phyloP scores from a whole-genome alignment of 2,113 vertebrate genomes.

The Gulo gulo region DNA sequence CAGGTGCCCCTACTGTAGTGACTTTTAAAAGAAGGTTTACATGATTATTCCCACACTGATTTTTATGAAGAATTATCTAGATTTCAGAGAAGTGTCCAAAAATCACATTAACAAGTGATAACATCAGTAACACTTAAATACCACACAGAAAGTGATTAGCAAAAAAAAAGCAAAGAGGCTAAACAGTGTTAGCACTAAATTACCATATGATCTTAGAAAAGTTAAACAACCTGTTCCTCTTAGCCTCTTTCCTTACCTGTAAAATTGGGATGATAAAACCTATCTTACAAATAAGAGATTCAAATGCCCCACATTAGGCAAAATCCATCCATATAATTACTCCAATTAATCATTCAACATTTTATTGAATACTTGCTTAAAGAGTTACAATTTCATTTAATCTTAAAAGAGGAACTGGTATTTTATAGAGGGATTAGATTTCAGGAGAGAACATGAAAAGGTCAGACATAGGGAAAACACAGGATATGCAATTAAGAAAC shows the following conservation, averaged over 20 bases:
- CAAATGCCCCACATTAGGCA: not conserved
- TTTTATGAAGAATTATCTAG: not conserved
- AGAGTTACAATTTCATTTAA: not conserved
- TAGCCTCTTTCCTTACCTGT: not conserved
- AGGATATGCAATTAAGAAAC: not conserved
- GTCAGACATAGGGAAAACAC: not conserved
- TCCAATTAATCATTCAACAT: not conserved
- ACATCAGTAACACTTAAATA: not conserved
- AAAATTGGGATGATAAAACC: not conserved
- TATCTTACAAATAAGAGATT: not conserved
- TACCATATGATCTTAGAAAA: not conserved
- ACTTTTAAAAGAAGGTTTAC: not conserved
- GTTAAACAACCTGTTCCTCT: not conserved
- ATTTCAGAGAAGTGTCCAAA: not conserved
- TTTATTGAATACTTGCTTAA: not conserved
- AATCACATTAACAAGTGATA: not conserved
- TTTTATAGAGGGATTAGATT: not conserved
- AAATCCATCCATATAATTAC: not conserved
- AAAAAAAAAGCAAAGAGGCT: not conserved
- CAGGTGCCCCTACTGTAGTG: not conserved
- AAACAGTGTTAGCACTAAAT: not conserved
- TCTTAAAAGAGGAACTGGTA: not conserved
- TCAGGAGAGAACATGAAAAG: not conserved
- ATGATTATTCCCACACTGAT: not conserved
- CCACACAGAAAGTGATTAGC: not conserved